Base-by-base conservation (phyloP, 2,113 vertebrate species). In the Cebus imitator region DNA sequence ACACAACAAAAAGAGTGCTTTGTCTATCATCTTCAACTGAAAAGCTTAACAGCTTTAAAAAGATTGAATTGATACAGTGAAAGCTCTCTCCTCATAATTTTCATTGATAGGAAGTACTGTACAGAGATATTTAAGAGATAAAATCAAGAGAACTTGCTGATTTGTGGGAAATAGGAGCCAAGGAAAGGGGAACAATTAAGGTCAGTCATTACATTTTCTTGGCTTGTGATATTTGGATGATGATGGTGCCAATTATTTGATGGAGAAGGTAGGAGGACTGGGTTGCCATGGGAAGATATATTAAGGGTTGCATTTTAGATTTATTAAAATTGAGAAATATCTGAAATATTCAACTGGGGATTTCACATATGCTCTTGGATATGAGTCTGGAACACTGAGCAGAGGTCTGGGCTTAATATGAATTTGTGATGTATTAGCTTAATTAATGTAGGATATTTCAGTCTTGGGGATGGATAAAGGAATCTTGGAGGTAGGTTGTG, bases 101-200 rank as follows among this genome's bases (percentile, higher is more conserved):
- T 70, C 48, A 84, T 79, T 94, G 72, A 85, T 73, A 92, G 92
- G 17, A 94, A 64, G 86, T 89, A 40, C 37, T 40, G 37, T 2
- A 75, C n/a, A 95, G 50, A 85, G 80, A 82, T 75, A 8, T 61
- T 95, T 75, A 87, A 85, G 32, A 72, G 61, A 45, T 1, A 82
- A 10, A 96, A 61, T 64, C 52, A 89, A 78, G 35, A 93, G 37
- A 91, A 91, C 21, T 80, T 94, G 76, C 81, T 94, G 37, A 86
- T 73, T 55, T 40, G 43, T 13, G 80, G 40, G 90, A 72, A 90
- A 45, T 50, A 82, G 18, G n/a, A 86, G 9, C 80, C 45, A 90
- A 90, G 14, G 25, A 83, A 89, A 87, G 48, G 6, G 8, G 2
- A 95, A 30, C 16, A 73, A 86, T 78, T 37, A 80, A 55, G 61